Evolutionary conservation across 23 tunicate species (phyloP), one percentile per base, ranked within the genome.

Genomic region (Halocynthia roretzi): DNA sequence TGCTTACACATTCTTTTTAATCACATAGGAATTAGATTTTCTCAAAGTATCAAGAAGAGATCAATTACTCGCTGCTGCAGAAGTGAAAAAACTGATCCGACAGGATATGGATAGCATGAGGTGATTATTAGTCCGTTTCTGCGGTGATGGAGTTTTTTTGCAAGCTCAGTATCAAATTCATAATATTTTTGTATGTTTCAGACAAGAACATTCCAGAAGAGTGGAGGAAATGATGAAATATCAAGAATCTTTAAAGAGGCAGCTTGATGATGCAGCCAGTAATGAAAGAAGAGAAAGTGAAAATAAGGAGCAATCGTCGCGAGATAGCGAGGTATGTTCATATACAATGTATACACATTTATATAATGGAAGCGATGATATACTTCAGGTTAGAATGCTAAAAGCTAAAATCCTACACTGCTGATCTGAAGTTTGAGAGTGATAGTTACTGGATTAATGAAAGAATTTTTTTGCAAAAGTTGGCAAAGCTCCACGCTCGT

Each of bases 41-140:
- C 53, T 82, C 6, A 82, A 65, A 62, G 68, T 62, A 7, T 52
- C 67, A 7, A 62, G 50, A 22, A 66, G 52, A 23, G 71, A 75
- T 52, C 44, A 64, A 53, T 50, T 75, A n/a, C 74, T 75, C 23
- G 80, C 80, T 19, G 71, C 86, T 8, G 57, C 58, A 18, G 52
- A 82, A 14, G 71, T 23, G 31, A 76, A 62, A 50, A 53, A 53
- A 65, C 73, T 61, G 8, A 55, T 75, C 56, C 63, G 65, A 21
- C 63, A 75, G 53, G 86, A 74, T 54, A 82, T 82, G 80, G 86
- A 82, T 40, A 63, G 50, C 48, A 75, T 82, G 80, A 82, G 80
- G 86, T 82, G 11, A 71, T 18, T 58, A 15, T 14, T 14, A 58
- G 17, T n/a, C 17, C 17, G 15, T 58, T 58, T 58, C 17, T 58